These are phyloP conservation scores for Marronus borbonicus DNA, from an alignment of 2,888 invertebrate species.

Conservation along the genomic window DNA sequence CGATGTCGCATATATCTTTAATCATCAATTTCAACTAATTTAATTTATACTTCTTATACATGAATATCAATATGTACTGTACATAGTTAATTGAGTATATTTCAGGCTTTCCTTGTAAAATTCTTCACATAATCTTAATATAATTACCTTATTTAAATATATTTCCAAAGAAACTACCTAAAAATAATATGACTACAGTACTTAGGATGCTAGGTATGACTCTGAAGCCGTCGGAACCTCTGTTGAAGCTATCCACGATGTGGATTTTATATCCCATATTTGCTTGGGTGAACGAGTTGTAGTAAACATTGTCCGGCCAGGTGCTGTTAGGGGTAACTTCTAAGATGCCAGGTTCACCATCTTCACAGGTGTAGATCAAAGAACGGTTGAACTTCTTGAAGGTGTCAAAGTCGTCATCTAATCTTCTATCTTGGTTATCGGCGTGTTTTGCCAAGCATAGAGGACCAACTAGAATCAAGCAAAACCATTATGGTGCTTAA, in stretches of 20 bases:
- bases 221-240: conserved; percentile 33
- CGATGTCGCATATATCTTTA: too few relatives aligned
- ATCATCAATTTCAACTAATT: too few relatives aligned
- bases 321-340: conserved; percentile 89
- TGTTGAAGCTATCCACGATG: conserved; percentile 84
- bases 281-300: conserved; percentile 92
- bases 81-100: conserved; percentile 9
- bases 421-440: conserved; percentile 79
- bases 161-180: conserved; percentile 18
- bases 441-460: conserved; percentile 82
- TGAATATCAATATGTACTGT: not conserved
- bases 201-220: conserved; percentile 31
- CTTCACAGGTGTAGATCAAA: conserved; percentile 80
- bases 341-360: conserved; percentile 81
- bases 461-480: conserved; percentile 78
- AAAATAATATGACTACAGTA: conserved; percentile 22
- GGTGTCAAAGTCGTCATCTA: conserved; percentile 83
- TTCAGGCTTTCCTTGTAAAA: not conserved
- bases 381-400: conserved; percentile 91
- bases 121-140: too few relatives aligned
- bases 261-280: conserved; percentile 97
- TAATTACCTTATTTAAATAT: not conserved
- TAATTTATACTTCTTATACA: too few relatives aligned
- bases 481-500: conserved; percentile 7
- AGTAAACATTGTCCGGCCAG: conserved; percentile 94